Percentiles rank a stretch among this genome's conserved stretches.
phyloP scores from a whole-genome alignment of 2,888 invertebrate genomes.

The Apodemia zela region DNA sequence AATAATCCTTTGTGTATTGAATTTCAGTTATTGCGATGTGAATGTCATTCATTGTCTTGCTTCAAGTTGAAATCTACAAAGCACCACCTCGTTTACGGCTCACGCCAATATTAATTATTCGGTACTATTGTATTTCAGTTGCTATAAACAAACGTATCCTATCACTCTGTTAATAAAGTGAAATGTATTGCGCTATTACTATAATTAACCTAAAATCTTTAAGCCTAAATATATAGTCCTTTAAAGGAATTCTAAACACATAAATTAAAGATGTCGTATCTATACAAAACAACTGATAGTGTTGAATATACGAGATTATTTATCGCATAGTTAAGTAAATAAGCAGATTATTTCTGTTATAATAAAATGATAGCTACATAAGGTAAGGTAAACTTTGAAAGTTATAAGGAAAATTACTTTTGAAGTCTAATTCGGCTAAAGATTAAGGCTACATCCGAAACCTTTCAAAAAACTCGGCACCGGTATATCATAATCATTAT shows the following conservation, averaged over 20 bases:
- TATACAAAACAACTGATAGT: not conserved
- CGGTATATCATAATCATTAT: too few relatives aligned
- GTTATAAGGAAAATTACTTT: too few relatives aligned
- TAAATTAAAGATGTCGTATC: not conserved
- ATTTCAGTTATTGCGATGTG: not conserved
- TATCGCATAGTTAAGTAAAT: too few relatives aligned
- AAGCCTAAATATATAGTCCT: not conserved
- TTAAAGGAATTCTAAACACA: not conserved
- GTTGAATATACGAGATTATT: too few relatives aligned
- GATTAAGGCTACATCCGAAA: too few relatives aligned
- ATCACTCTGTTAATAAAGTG: not conserved
- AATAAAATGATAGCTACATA: too few relatives aligned
- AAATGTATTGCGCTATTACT: not conserved
- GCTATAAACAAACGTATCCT: not conserved
- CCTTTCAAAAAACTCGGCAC: too few relatives aligned
- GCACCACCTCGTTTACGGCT: not conserved
- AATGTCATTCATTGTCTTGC: not conserved
- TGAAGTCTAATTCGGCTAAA: too few relatives aligned
- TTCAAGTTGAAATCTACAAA: constrained; percentile 3
- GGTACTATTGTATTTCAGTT: constrained; percentile 9
- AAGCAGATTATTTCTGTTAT: too few relatives aligned
- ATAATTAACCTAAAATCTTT: not conserved
- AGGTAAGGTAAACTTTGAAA: too few relatives aligned
- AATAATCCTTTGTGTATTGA: not conserved
- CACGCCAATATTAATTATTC: constrained; percentile 13